Conservation (phyloP, 2,113 vertebrate species). For the Indri indri region DNA sequence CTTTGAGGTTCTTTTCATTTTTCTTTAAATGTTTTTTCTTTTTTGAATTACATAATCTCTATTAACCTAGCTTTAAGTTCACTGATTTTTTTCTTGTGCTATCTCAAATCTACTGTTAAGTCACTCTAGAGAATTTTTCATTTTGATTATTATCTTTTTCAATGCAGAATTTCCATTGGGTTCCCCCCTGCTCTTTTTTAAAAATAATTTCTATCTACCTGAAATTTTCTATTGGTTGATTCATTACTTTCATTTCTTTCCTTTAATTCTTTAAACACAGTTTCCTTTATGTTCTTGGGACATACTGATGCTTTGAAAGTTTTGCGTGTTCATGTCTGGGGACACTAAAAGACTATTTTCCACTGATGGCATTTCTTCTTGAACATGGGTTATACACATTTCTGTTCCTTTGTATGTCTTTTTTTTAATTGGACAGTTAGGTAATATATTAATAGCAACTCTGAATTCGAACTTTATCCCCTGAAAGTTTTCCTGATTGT, state of each 20-base stretch:
- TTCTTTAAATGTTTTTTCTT: not conserved
- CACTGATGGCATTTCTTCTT: not conserved
- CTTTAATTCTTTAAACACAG: constrained; percentile 36
- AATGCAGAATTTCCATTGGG: not conserved
- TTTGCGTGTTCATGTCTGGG: not conserved
- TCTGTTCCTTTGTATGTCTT: not conserved
- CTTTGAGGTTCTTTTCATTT: not conserved
- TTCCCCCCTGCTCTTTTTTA: not conserved
- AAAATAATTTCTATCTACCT: not conserved
- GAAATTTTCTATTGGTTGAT: not conserved
- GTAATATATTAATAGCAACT: not conserved
- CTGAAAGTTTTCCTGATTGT: not conserved
- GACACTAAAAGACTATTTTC: not conserved
- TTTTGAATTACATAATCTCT: not conserved
- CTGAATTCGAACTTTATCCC: not conserved
- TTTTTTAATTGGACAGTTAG: not conserved
- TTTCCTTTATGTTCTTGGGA: not conserved
- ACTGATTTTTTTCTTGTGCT: not conserved
- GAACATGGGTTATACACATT: not conserved
- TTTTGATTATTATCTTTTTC: constrained; percentile 3
- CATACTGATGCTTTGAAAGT: not conserved
- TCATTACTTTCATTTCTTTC: constrained; percentile 21
- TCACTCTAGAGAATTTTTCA: not conserved
- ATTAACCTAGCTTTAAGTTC: not conserved
- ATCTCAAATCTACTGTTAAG: not conserved